phyloP scores from a whole-genome alignment of 2,888 invertebrate genomes.

The Agriopis marginaria region DNA sequence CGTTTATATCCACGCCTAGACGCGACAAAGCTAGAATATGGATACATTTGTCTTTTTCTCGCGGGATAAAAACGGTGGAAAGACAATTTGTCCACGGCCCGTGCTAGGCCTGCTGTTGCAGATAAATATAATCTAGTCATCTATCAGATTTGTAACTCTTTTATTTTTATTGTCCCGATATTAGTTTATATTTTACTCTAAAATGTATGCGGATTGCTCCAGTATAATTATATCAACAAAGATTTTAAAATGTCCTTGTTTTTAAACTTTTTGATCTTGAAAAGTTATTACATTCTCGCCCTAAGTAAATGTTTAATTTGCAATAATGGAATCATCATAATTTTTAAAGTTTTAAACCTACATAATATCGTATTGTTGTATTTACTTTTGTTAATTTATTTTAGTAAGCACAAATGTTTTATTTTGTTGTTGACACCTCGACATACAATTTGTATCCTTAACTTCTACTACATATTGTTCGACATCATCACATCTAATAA shows the following conservation, averaged over 20 bases:
- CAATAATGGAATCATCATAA: conserved; percentile 60
- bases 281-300: conserved; percentile 64
- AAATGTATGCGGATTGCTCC: neutral
- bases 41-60: too few relatives aligned
- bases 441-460: conserved; percentile 77
- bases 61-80: too few relatives aligned
- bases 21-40: too few relatives aligned
- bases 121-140: conserved; percentile 69
- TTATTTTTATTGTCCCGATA: conserved; percentile 41
- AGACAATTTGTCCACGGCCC: too few relatives aligned
- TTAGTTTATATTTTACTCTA: neutral
- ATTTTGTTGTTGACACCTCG: conserved; percentile 83
- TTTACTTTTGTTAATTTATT: conserved; percentile 85
- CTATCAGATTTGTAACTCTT: conserved; percentile 63
- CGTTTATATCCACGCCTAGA: too few relatives aligned
- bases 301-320: conserved; percentile 73
- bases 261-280: too few relatives aligned
- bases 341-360: conserved; percentile 56
- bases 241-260: too few relatives aligned
- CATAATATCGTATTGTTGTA: conserved; percentile 70
- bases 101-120: too few relatives aligned
- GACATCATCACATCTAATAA: conserved; percentile 84
- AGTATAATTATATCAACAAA: neutral
- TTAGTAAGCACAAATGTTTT: conserved; percentile 82
- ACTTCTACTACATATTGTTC: conserved; percentile 74